Conservation (phyloP, 2,113 vertebrate species). For the Jacana jacana region DNA sequence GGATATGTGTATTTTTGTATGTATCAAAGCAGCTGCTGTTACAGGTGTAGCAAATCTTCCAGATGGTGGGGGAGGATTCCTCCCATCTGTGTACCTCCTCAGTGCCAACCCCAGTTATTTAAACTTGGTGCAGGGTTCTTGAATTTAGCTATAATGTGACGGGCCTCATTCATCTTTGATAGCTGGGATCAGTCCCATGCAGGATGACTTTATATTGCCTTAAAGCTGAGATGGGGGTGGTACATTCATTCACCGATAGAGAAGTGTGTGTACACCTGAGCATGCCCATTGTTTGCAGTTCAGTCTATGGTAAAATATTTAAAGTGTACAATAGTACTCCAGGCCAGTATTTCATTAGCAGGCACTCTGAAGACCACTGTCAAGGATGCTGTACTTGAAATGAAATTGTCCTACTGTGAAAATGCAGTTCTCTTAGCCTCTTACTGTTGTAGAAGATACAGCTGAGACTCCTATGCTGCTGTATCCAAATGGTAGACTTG, state of each 20-base stretch:
- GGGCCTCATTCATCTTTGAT: not conserved
- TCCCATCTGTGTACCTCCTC: not conserved
- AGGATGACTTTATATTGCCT: not conserved
- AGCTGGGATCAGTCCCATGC: not conserved
- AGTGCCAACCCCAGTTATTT: not conserved
- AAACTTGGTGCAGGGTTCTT: not conserved
- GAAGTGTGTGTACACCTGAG: rapidly evolving
- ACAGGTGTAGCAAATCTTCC: conserved; percentile 1
- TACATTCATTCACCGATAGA: not conserved
- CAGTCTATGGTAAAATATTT: not conserved
- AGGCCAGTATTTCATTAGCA: not conserved
- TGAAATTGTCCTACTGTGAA: not conserved
- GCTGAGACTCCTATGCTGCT: not conserved
- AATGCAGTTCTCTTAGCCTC: not conserved
- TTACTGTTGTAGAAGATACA: not conserved
- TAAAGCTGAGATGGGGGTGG: not conserved
- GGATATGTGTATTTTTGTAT: not conserved
- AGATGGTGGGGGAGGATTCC: not conserved
- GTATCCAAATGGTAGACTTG: not conserved
- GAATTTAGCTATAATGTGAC: not conserved
- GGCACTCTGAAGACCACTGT: not conserved
- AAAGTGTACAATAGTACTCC: not conserved
- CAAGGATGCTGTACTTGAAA: not conserved
- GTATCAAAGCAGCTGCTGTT: not conserved
- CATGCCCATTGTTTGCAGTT: not conserved